Evolutionary conservation across 2,797 vertebrate species (phyloP), one percentile per base, ranked within the genome.

Genomic region (Galagoides demidoff): DNA sequence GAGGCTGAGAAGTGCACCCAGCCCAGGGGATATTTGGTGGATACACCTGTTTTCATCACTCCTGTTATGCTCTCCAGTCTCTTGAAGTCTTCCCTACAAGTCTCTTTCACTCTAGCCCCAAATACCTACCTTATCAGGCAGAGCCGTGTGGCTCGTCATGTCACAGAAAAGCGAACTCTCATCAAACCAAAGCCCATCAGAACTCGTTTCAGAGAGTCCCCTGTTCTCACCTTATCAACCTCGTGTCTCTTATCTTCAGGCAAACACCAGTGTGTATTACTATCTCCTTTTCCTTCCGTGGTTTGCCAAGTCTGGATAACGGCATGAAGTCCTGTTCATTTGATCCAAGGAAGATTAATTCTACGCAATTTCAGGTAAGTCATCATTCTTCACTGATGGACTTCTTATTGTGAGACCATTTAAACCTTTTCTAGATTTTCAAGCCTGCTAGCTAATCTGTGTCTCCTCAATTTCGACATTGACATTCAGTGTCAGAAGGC

Each of bases 21-120:
- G 27, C 10, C 1, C n/a, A 11, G 52, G 45, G 34, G 39, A 4
- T 27, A 16, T 29, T 57, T 34, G 66, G 25, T 6, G 11, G 66
- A 22, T 11, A 1, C 2, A 5, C 8, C 0, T 3, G 2, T 43
- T 19, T 34, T 43, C n/a, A 5, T 22, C 11, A 16, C 39, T 29
- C 31, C 11, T 23, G 10, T 14, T 20, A 4, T 2, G 6, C 43
- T 39, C 73, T 66, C 52, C 12, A 45, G n/a, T 14, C 57, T 63
- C 52, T 5, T 23, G 20, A 76, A 59, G 27, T 55, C 55, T 76
- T 77, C 29, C 23, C 71, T 90, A 45, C 87, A 55, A 34, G 17
- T 59, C 27, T 43, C 25, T 5, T 91, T 90, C 59, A 17, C 63
- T 52, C 6, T 37, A 1, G 25, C 17, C 59, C 45, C 23, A 25